Percentiles rank a stretch among this genome's conserved stretches.
Evolutionary conservation across 2,797 vertebrate species (phyloP).

Genomic region (Fundulus diaphanus): DNA sequence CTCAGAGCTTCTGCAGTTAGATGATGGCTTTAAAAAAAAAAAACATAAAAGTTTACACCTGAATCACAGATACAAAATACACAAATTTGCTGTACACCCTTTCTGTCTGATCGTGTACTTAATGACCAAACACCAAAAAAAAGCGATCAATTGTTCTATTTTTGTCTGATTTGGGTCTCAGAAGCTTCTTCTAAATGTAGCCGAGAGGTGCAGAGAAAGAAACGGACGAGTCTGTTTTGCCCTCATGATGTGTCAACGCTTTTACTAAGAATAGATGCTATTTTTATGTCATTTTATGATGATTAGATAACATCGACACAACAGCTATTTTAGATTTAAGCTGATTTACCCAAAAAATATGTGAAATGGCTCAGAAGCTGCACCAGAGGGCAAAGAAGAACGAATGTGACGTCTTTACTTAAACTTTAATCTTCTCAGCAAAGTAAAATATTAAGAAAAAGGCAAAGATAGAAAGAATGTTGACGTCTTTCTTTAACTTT

Average conservation of each 20-base stretch:
- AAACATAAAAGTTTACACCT: conserved; percentile 11
- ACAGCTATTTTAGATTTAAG: conserved; percentile 34
- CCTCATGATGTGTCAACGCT: conserved; percentile 9
- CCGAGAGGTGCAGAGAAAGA: conserved; percentile 7
- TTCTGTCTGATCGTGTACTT: conserved; percentile 24
- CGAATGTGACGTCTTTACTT: too few relatives aligned
- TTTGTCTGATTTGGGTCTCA: conserved; percentile 37
- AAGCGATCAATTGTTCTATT: conserved; percentile 42
- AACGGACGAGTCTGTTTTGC: conserved; percentile 17
- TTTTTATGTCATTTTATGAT: conserved; percentile 49
- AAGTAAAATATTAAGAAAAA: conserved; percentile 14
- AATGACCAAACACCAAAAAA: conserved; percentile 22
- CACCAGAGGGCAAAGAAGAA: background rate
- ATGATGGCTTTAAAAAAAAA: conserved; percentile 48
- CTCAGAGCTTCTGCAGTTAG: conserved; percentile 48
- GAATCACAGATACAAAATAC: conserved; percentile 15
- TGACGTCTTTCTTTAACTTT: background rate
- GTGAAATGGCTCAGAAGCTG: conserved; percentile 28
- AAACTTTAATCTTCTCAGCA: too few relatives aligned
- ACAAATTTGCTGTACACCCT: conserved; percentile 31
- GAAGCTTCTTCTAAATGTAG: conserved; percentile 28
- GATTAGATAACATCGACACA: conserved; percentile 12
- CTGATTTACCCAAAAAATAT: conserved; percentile 33
- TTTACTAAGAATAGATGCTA: conserved; percentile 40
- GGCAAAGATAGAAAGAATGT: background rate